phyloP scores from a whole-genome alignment of 1,140 invertebrate genomes.

The Manduca sexta region DNA sequence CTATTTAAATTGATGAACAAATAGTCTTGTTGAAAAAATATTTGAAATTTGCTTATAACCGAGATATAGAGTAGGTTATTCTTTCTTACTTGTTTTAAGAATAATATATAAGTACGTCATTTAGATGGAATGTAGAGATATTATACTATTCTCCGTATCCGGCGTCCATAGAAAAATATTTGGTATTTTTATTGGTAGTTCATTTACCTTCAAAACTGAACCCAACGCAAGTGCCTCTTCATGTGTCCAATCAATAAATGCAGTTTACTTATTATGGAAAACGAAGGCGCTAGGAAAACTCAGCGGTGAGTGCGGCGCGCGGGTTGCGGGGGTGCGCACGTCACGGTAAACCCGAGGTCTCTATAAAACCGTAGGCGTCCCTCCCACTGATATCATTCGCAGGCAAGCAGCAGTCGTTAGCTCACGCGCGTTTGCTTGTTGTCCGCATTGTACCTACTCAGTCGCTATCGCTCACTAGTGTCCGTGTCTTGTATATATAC shows the following conservation, averaged over 20 bases:
- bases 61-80: too few species aligned
- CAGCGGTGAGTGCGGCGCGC: conserved; percentile 21
- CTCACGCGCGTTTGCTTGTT: conserved; percentile 45
- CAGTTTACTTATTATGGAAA: conserved; percentile 7
- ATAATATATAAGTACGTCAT: too few species aligned
- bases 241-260: conserved; percentile 29
- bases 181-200: too few species aligned
- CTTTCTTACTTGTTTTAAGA: too few species aligned
- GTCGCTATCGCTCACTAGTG: conserved; percentile 39
- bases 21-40: too few species aligned
- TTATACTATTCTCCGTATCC: too few species aligned
- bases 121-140: too few species aligned
- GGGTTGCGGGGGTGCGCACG: conserved; percentile 33
- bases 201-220: too few species aligned
- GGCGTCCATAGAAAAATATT: too few species aligned
- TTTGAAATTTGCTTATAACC: too few species aligned
- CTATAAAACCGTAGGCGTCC: conserved; percentile 55
- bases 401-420: conserved; percentile 45
- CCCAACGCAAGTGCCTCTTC: not conserved
- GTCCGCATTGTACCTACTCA: conserved; percentile 27
- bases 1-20: too few species aligned
- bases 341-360: conserved; percentile 64
- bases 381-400: conserved; percentile 58
- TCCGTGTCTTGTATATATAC: conserved; percentile 32
- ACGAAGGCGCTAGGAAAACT: conserved; percentile 22